Evolutionary conservation across 2,888 invertebrate genomes (phyloP).

Genomic region (Unio pictorum): DNA sequence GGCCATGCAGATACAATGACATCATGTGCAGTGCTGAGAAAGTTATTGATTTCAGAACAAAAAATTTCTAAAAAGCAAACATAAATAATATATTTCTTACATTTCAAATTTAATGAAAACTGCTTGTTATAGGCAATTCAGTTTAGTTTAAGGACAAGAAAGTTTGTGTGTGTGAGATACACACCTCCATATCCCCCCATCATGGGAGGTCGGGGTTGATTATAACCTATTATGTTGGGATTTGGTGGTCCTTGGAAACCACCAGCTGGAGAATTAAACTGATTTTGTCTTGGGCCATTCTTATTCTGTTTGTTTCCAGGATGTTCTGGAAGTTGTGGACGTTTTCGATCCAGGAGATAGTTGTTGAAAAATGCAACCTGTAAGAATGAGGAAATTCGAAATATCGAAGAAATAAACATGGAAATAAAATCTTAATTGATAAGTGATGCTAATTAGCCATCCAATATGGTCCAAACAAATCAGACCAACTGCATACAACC

Average conservation of each 20-base stretch:
- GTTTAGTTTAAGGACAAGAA: too few species aligned
- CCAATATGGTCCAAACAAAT: too few species aligned
- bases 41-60: too few species aligned
- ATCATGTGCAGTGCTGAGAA: too few species aligned
- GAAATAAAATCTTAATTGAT: background rate
- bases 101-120: too few species aligned
- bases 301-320: conserved; percentile 69
- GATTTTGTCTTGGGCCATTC: conserved; percentile 32
- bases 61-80: too few species aligned
- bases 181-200: conserved; percentile 43
- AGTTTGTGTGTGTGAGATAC: background rate
- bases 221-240: conserved; percentile 51
- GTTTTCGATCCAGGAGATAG: conserved; percentile 91
- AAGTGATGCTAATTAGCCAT: too few species aligned
- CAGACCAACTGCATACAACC: too few species aligned
- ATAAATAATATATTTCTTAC: too few species aligned
- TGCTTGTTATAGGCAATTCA: too few species aligned
- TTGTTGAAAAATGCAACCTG: conserved; percentile 95
- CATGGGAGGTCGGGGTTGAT: conserved; percentile 42
- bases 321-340: conserved; percentile 91
- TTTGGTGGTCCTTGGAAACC: conserved; percentile 41
- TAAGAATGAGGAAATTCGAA: conserved; percentile 15
- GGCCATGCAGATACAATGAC: too few species aligned
- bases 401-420: background rate
- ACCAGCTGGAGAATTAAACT: conserved; percentile 20